These are phyloP conservation scores for Onychorhynchus coronatus DNA, from an alignment of 2,113 vertebrate species.

Conservation along the genomic window DNA sequence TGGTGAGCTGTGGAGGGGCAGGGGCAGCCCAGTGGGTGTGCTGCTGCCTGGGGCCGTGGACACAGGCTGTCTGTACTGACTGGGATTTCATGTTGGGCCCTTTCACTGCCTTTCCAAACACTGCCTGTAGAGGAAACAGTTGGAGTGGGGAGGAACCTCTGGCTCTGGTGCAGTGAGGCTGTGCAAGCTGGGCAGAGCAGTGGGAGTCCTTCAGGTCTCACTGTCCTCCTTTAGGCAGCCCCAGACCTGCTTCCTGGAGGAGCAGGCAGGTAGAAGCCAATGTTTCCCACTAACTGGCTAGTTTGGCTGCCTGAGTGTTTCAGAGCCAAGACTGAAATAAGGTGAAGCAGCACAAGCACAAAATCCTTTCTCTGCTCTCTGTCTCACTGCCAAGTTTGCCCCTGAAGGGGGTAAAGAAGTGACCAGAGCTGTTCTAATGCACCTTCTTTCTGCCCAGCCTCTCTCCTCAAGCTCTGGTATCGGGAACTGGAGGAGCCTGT, in stretches of 20 bases:
- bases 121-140: background rate
- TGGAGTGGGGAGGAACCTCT: background rate
- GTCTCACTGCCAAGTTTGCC: background rate
- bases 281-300: background rate
- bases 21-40: background rate
- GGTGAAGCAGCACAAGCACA: background rate
- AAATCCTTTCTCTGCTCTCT: background rate
- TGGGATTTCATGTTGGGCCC: background rate
- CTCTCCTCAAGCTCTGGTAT: slow-evolving; percentile 90
- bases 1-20: accelerated
- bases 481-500: slow-evolving; percentile 90
- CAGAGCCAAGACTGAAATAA: background rate
- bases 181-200: background rate
- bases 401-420: background rate
- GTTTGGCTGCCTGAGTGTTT: background rate
- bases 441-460: slow-evolving; percentile 70
- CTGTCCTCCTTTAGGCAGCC: background rate
- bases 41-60: background rate
- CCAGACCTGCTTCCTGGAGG: background rate
- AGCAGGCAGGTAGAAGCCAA: background rate
- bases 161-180: background rate
- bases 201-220: background rate
- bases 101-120: background rate
- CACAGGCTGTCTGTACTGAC: background rate
- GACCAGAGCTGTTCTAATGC: background rate